Evolutionary conservation across 2,888 invertebrate species (phyloP).

Genomic region (Trachelus tabidus): DNA sequence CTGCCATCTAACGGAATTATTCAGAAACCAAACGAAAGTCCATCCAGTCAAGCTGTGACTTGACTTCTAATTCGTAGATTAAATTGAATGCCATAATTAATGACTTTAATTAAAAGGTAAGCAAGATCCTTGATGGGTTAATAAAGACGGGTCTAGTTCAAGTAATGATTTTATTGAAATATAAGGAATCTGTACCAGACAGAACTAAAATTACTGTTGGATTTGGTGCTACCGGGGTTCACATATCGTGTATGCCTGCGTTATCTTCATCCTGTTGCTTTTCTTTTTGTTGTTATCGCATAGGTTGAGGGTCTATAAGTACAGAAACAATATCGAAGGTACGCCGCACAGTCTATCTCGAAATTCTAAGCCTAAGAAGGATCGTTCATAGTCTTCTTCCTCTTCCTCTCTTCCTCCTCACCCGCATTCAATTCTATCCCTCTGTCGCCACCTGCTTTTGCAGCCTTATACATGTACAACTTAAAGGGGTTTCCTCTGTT

Average conservation of each 20-base stretch:
- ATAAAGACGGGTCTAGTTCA: constrained; percentile 34
- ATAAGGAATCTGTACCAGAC: constrained; percentile 67
- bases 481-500: constrained; percentile 34
- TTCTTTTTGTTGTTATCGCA: constrained; percentile 44
- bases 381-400: constrained; percentile 28
- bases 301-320: constrained; percentile 57
- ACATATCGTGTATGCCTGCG: constrained; percentile 60
- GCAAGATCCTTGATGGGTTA: not conserved
- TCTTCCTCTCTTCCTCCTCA: not conserved
- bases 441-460: constrained; percentile 28
- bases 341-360: constrained; percentile 61
- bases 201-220: constrained; percentile 66
- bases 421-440: constrained; percentile 19
- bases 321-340: constrained; percentile 62
- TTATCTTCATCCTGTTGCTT: constrained; percentile 31
- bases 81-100: not conserved
- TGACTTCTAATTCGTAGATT: not conserved
- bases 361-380: constrained; percentile 59
- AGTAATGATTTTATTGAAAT: constrained; percentile 66
- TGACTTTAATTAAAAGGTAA: not conserved
- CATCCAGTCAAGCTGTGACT: not conserved
- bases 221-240: constrained; percentile 67
- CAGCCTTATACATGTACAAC: constrained; percentile 45
- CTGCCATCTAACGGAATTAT: not conserved
- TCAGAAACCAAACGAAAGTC: not conserved